A percentile compares a stretch with the other conserved stretches of the same genome.
phyloP scores from a whole-genome alignment of 2,888 invertebrate genomes.

The Agrenia bidenticulata region DNA sequence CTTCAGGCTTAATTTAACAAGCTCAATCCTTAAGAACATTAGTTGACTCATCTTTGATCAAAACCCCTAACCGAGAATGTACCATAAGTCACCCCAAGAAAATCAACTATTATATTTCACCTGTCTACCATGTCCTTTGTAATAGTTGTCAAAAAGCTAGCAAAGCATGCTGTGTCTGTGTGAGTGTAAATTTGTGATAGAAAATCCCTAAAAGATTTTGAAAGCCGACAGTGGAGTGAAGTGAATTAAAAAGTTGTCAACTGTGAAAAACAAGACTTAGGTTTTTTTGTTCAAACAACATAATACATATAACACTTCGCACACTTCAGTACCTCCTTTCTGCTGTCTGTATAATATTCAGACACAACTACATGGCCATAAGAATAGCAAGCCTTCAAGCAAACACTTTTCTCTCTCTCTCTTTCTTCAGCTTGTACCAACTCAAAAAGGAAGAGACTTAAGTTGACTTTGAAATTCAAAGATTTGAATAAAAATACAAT shows the following conservation, averaged over 20 bases:
- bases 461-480: too few species aligned
- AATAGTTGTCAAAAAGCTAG: slow-evolving; percentile 1
- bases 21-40: too few species aligned
- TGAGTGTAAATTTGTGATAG: too few species aligned
- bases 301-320: not conserved
- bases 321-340: slow-evolving; percentile 15
- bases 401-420: too few species aligned
- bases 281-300: slow-evolving; percentile 4
- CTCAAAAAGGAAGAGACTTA: too few species aligned
- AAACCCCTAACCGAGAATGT: not conserved
- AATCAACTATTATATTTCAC: slow-evolving; percentile 8
- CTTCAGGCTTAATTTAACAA: too few species aligned
- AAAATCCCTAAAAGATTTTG: too few species aligned
- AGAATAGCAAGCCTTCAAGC: too few species aligned
- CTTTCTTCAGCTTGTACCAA: too few species aligned
- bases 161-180: not conserved
- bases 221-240: slow-evolving; percentile 7
- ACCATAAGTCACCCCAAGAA: slow-evolving; percentile 8
- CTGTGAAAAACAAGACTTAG: slow-evolving; percentile 5
- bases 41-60: slow-evolving; percentile 4
- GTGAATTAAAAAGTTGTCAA: slow-evolving; percentile 10
- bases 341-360: not conserved
- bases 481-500: too few species aligned
- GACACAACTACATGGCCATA: too few species aligned
- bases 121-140: slow-evolving; percentile 10